Percentiles rank a stretch among this genome's conserved stretches.
phyloP scores from a whole-genome alignment of 2,113 vertebrate genomes.

The Cyanoliseus patagonus region DNA sequence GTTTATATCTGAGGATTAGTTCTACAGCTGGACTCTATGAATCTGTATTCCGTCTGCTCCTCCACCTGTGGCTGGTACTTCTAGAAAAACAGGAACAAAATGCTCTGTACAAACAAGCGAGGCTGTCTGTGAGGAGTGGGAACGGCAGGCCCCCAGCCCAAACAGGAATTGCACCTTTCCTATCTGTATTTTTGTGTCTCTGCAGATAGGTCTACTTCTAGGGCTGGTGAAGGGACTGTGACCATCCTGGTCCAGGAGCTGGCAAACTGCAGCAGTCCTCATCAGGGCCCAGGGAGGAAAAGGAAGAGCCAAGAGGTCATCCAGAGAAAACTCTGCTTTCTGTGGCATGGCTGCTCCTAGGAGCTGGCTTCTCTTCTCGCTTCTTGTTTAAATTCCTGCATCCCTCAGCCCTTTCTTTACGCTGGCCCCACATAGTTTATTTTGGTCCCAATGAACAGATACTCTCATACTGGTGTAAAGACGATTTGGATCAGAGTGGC shows the following conservation, averaged over 20 bases:
- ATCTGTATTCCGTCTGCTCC: neutral
- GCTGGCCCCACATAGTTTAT: conserved; percentile 9
- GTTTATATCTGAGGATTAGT: neutral
- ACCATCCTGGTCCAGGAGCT: neutral
- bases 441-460: conserved; percentile 36
- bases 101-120: neutral
- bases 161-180: neutral
- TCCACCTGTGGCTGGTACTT: neutral
- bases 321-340: neutral
- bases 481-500: neutral
- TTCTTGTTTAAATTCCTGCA: conserved; percentile 15
- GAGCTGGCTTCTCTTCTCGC: neutral
- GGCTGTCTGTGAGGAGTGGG: neutral
- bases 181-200: neutral
- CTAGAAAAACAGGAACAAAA: neutral
- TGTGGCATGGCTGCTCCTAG: neutral
- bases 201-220: neutral
- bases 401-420: conserved; percentile 9
- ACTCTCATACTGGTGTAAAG: conserved; percentile 15
- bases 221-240: neutral
- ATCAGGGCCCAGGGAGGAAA: neutral
- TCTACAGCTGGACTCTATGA: accelerated
- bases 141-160: accelerated
- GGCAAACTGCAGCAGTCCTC: neutral
- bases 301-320: neutral